A percentile compares a stretch with the other conserved stretches of the same genome.
Conservation (phyloP, 2,888 invertebrate genomes). For the Axea sp. region DNA sequence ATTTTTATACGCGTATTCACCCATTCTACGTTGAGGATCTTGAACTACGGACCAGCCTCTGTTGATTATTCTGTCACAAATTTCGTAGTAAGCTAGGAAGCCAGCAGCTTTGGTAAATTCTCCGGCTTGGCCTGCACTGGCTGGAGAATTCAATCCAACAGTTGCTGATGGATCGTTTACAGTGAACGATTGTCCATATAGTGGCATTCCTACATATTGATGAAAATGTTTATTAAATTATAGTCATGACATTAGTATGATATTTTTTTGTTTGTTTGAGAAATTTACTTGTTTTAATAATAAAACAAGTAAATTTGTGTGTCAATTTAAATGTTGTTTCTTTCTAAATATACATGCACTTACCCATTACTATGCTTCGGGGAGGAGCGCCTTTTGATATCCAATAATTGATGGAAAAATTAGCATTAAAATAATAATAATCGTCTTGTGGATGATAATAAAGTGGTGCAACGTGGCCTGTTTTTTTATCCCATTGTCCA, state of each 20-base stretch:
- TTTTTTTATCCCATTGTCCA: slow-evolving; percentile 95
- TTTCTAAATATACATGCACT: no score
- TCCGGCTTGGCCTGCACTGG: slow-evolving; percentile 90
- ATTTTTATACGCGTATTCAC: no score
- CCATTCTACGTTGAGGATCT: no score
- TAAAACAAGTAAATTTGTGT: no score
- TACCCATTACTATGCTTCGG: slow-evolving; percentile 90
- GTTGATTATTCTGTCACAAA: slow-evolving; percentile 89
- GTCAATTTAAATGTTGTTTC: no score
- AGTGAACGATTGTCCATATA: slow-evolving; percentile 93
- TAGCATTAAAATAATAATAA: slow-evolving; percentile 90
- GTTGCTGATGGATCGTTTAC: slow-evolving; percentile 76
- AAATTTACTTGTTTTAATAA: no score
- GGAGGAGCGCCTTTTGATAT: slow-evolving; percentile 90
- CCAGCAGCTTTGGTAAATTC: slow-evolving; percentile 92
- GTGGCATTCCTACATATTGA: slow-evolving; percentile 83
- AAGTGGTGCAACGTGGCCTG: slow-evolving; percentile 93
- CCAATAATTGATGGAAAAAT: slow-evolving; percentile 94
- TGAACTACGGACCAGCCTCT: no score
- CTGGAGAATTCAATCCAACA: slow-evolving; percentile 86
- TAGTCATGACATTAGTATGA: no score
- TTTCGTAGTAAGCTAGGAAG: slow-evolving; percentile 94
- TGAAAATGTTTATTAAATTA: no score
- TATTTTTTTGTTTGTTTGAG: no score
- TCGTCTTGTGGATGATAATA: slow-evolving; percentile 91